phyloP scores from a whole-genome alignment of 1,140 invertebrate genomes.

The Drosophila eugracilis region DNA sequence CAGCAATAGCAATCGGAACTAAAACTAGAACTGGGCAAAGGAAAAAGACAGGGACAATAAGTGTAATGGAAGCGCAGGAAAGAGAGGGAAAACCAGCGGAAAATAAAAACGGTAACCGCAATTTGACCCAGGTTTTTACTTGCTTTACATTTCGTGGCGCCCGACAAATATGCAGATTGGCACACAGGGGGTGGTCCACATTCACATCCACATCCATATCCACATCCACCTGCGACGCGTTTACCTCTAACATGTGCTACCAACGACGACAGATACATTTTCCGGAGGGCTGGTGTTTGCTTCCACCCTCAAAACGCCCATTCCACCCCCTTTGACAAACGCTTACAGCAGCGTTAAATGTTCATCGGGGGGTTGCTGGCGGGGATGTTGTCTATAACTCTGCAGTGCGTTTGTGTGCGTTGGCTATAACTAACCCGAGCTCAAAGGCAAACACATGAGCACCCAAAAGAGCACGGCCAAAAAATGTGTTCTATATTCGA shows the following conservation, averaged over 20 bases:
- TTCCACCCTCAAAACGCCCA: neutral
- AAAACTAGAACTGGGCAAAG: conserved; percentile 12
- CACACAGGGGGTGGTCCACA: conserved; percentile 16
- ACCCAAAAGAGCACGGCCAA: conserved; percentile 2
- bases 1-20: conserved; percentile 20
- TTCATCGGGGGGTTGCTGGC: conserved; percentile 31
- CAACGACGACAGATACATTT: conserved; percentile 47
- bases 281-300: conserved; percentile 33
- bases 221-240: conserved; percentile 54
- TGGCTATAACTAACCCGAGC: conserved; percentile 55
- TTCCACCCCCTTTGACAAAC: conserved; percentile 24
- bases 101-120: conserved; percentile 73
- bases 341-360: conserved; percentile 69
- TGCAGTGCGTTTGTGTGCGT: conserved; percentile 9
- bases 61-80: conserved; percentile 29
- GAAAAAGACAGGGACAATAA: conserved; percentile 39
- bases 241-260: conserved; percentile 76
- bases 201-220: too few relatives aligned
- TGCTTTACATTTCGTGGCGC: conserved; percentile 70
- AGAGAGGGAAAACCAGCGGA: conserved; percentile 22
- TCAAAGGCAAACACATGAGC: conserved; percentile 50
- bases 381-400: conserved; percentile 22
- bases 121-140: conserved; percentile 78
- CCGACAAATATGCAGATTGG: conserved; percentile 81
- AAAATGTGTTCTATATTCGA: conserved; percentile 1